Conservation (phyloP, 1,140 invertebrate genomes). For the Drosophila orena region DNA sequence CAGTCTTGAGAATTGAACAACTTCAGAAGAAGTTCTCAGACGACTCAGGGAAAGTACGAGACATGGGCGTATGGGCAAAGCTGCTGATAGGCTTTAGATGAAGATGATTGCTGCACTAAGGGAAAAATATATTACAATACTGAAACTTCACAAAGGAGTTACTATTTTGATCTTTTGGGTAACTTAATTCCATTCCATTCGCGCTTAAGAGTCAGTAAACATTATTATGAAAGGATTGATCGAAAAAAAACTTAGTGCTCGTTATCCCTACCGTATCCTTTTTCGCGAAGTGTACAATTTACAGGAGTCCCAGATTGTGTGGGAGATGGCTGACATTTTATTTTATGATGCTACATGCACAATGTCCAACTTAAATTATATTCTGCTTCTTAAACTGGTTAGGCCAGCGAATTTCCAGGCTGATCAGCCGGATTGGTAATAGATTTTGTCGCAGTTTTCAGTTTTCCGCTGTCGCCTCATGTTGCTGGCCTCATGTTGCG, state of each 20-base stretch:
- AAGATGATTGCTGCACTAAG: conserved; percentile 22
- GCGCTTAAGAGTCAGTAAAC: too few species aligned
- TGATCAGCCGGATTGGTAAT: conserved; percentile 5
- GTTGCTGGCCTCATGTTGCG: conserved; percentile 32
- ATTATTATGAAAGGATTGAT: too few species aligned
- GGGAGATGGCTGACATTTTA: conserved; percentile 36
- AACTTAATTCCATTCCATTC: too few species aligned
- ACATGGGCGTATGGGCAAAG: conserved; percentile 34
- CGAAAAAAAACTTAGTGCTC: neutral
- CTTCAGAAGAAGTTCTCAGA: conserved; percentile 36
- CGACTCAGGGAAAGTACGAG: conserved; percentile 9
- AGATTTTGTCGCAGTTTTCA: neutral
- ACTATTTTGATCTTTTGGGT: too few species aligned
- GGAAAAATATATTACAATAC: neutral
- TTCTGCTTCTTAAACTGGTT: conserved; percentile 12
- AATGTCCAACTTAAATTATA: conserved; percentile 31
- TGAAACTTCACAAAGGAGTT: too few species aligned
- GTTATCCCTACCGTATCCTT: neutral
- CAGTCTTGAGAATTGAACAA: conserved; percentile 13
- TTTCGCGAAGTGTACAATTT: conserved; percentile 6
- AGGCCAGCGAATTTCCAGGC: conserved; percentile 16
- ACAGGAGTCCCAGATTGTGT: conserved; percentile 21
- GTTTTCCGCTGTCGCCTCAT: neutral
- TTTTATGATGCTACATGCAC: conserved; percentile 35
- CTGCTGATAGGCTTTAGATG: conserved; percentile 25